Base-by-base conservation (phyloP, 2,888 invertebrate species). In the Drosophila monieri region DNA sequence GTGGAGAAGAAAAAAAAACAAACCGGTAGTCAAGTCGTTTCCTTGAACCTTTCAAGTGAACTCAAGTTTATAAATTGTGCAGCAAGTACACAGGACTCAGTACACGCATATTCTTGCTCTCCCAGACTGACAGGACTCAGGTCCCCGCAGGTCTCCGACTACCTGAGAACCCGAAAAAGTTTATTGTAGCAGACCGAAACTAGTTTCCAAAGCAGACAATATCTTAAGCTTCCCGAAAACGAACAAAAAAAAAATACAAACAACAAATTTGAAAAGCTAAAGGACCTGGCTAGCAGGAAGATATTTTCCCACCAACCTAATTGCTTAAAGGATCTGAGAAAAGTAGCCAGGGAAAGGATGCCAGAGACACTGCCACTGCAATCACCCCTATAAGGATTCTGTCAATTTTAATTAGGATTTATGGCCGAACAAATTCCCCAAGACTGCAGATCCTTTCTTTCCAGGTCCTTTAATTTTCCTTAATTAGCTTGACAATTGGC, bases 361-460 rank as follows among this genome's bases (percentile, higher is more conserved):
- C 53, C 37, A n/a, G 10, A 9, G 27, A 8, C 25, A 25, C 25
- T 25, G 25, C 6, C 6, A 6, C 6, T 25, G 25, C 32, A 10
- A 15, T 62, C 64, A 64, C 65, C 64, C 62, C 46, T 51, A 32
- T 43, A 47, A 44, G 58, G 37, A 56, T 21, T 35, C 59, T 87
- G 88, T 88, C 87, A 83, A 76, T 77, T 79, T 85, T 87, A 79
- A 87, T 88, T 85, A 77, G 65, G 77, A 87, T 87, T 88, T 87
- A 87, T 87, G 65, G 76, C 52, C 84, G 68, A 61, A 72, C 65
- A 77, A 69, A 74, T 74, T 66, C 47, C 62, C 47, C 52, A 27
- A 43, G 35, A 35, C 52, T 25, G 14, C 41, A 51, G 47, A 32
- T 47, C 59, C 43, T 43, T 35, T 41, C 8, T 18, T 21, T 54